Base-by-base conservation (phyloP, 1,140 invertebrate genomes). In the Lethrus apterus region DNA sequence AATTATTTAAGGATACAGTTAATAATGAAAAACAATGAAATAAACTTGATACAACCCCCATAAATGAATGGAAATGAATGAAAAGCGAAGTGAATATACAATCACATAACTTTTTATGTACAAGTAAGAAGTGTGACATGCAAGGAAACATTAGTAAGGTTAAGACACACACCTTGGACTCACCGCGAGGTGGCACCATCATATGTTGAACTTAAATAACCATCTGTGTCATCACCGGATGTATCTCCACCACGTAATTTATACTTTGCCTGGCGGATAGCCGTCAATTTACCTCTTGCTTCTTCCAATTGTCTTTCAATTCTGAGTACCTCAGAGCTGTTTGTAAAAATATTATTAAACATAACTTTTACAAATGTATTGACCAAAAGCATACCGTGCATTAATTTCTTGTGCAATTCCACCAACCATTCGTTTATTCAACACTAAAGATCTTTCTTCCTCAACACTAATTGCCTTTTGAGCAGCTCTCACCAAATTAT, bases 231-330 rank as follows among this genome's bases (percentile, higher is more conserved):
- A 36, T 65, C 64, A 4, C 63, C 64, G 9, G 64, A 66, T 5
- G 62, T 62, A 36, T 64, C 62, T 15, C 61, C 57, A n/a, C 69
- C 69, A 51, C 76, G 73, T 29, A 83, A 74, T 60, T 84, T 84
- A 56, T 90, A 90, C 59, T 89, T 90, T 1, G 86, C 86, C 58
- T 89, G 85, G 15, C 86, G 71, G 57, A 91, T 89, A 23, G 85
- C 84, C 2, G 81, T 91, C 15, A 98, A 70, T 40, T 87, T 78
- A n/a, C 84, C 83, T 41, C 93, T 74, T 0, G 96, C 96, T 62
- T 93, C 89, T 60, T 93, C 86, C 18, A 98, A 68, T 71, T 99
- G 89, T 46, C 86, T 80, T 65, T 98, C 94, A 61, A 95, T 96
- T 48, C 88, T 78, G 13, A 97, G 71, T 0, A 97, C 91, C 58